Evolutionary conservation across 2,113 vertebrate species (phyloP), one percentile per base, ranked within the genome.

Genomic region (Callospermophilus lateralis): DNA sequence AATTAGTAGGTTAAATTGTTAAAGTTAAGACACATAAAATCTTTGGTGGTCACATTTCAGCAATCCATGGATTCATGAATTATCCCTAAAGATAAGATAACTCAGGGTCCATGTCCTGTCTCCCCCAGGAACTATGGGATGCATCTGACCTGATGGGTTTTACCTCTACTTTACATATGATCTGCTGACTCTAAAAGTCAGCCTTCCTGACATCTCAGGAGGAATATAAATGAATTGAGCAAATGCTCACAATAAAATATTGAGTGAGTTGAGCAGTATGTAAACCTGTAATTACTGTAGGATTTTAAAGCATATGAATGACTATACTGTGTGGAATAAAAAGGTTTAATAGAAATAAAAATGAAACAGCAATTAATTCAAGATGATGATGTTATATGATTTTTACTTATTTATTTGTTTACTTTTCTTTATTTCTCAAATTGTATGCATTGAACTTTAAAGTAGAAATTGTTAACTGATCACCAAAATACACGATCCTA

Each of bases 281-380:
- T 48, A 97, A 92, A 81, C 45, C 30, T 88, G 10, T 45, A 90
- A 96, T 90, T 89, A 88, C 28, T 80, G 3, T 16, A 76, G 34
- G 6, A 91, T 88, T 89, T 86, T 7, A 93, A 91, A 95, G 74
- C 12, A 81, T 70, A n/a, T 78, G 20, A 86, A 58, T 73, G 85
- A 58, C 17, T 78, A 10, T 51, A 42, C 1, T 34, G 2, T 32
- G 30, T 74, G 28, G 53, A 67, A 22, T 55, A 80, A 89, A 28
- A 78, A 73, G 32, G 12, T 37, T 39, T 94, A 45, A 30, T 6
- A 48, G 37, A 95, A 88, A 85, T 53, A 68, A 30, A 80, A 80
- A 73, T 61, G 61, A 77, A 91, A 76, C 8, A 51, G 28, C 77
- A 26, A 19, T 4, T 92, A 6, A 76, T 1, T 85, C 53, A 70